A percentile compares a stretch with the other conserved stretches of the same genome.
phyloP scores from a whole-genome alignment of 1,140 invertebrate species.

The Drosophila jambulina region DNA sequence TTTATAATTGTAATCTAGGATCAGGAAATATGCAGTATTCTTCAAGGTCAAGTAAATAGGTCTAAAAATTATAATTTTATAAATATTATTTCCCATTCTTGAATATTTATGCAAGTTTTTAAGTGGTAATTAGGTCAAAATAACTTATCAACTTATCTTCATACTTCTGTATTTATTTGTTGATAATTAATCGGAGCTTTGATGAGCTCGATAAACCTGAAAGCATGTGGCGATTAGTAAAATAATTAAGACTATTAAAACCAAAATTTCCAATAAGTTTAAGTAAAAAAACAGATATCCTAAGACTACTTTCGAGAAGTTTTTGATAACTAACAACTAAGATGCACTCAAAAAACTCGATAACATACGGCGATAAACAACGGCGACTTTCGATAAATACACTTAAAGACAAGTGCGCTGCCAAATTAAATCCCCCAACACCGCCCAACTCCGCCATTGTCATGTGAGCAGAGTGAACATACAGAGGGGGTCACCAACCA shows the following conservation, averaged over 20 bases:
- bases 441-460: background rate
- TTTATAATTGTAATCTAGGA: background rate
- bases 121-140: background rate
- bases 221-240: too few relatives aligned
- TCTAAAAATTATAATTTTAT: background rate
- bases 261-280: background rate
- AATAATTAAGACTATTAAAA: too few relatives aligned
- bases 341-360: background rate
- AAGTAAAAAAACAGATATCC: background rate
- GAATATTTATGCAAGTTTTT: too few relatives aligned
- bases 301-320: background rate
- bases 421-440: background rate
- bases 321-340: background rate
- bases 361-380: background rate
- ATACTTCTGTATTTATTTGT: background rate
- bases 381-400: background rate
- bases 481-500: background rate
- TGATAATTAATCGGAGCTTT: background rate
- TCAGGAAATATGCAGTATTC: background rate
- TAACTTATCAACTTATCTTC: background rate
- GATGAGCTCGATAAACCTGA: too few relatives aligned
- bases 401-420: background rate
- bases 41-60: background rate
- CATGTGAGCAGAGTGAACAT: slow-evolving; percentile 12
- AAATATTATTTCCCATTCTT: too few relatives aligned